Evolutionary conservation across 2,113 vertebrate species (phyloP).

Genomic region (Turdus rufiventris): DNA sequence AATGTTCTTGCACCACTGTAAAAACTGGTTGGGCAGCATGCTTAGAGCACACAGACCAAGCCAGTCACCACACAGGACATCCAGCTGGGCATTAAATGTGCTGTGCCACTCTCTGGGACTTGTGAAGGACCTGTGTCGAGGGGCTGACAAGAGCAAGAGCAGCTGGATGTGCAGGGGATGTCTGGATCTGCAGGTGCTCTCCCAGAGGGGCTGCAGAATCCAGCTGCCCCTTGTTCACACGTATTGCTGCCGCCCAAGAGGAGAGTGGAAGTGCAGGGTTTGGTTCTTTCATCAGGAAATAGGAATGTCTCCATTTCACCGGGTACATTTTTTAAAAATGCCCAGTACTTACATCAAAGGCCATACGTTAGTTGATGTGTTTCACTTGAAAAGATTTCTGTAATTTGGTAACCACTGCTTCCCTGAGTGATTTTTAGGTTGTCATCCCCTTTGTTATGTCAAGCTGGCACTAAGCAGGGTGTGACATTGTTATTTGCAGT

Average conservation of each 20-base stretch:
- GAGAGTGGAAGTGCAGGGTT: background rate
- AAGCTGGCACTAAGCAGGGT: background rate
- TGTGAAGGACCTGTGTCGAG: accelerated
- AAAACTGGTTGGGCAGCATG: background rate
- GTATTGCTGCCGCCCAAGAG: background rate
- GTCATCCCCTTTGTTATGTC: background rate
- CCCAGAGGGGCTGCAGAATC: background rate
- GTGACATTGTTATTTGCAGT: background rate
- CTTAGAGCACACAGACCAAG: background rate
- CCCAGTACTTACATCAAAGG: background rate
- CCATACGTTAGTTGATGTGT: background rate
- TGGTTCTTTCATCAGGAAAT: background rate
- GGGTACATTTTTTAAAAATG: background rate
- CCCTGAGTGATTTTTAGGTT: background rate
- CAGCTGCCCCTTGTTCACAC: background rate
- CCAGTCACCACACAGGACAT: background rate
- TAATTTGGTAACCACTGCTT: background rate
- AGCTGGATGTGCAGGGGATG: background rate
- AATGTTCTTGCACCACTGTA: background rate
- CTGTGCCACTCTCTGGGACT: background rate
- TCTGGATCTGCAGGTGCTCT: background rate
- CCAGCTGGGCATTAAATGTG: background rate
- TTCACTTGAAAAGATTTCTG: background rate
- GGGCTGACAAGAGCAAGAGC: background rate
- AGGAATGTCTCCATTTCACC: background rate